Conservation (phyloP, 2,888 invertebrate species). For the Thysanoteuthis rhombus region DNA sequence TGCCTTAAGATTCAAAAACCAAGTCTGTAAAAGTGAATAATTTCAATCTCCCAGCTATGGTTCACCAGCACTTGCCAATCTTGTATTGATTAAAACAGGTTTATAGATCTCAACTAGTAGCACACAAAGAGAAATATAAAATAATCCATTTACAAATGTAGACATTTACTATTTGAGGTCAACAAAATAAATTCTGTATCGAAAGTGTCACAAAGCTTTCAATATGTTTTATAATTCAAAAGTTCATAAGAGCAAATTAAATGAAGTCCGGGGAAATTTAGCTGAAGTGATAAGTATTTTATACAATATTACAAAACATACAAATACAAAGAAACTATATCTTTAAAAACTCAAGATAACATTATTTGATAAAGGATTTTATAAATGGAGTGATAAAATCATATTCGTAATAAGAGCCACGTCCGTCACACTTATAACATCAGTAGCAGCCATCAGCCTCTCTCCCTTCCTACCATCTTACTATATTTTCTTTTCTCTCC, state of each 20-base stretch:
- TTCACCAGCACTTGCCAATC: neutral
- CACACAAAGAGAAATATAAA: neutral
- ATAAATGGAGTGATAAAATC: too few relatives aligned
- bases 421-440: too few relatives aligned
- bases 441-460: too few relatives aligned
- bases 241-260: too few relatives aligned
- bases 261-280: neutral
- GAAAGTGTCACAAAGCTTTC: neutral
- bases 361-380: too few relatives aligned
- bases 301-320: too few relatives aligned
- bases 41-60: neutral
- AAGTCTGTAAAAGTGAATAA: neutral
- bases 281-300: neutral
- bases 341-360: too few relatives aligned
- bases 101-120: neutral
- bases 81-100: neutral
- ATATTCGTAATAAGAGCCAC: too few relatives aligned
- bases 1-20: neutral
- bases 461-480: too few relatives aligned
- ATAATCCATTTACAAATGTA: neutral
- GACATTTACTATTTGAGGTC: neutral
- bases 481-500: too few relatives aligned
- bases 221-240: too few relatives aligned
- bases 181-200: neutral
- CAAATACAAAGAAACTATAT: too few relatives aligned